Evolutionary conservation across 1,140 invertebrate genomes (phyloP), one percentile per base, ranked within the genome.

Genomic region (Maniola jurtina): DNA sequence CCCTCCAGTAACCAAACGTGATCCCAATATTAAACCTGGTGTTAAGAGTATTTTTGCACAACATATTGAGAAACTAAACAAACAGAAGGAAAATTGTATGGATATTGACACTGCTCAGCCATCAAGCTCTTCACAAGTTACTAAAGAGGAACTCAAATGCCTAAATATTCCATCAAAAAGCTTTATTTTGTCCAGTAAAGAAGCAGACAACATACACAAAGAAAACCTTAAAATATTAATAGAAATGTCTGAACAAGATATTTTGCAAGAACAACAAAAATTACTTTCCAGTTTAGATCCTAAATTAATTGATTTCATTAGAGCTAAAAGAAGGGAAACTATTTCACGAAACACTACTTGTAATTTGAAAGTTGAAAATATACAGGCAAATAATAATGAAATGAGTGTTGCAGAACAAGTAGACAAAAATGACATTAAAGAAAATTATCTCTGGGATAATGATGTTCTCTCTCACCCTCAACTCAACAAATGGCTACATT

Each of bases 401-500:
- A 16, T 64, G 77, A n/a, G 8, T 54, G 36, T 33, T 36, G 11
- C n/a, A 16, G 57, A 57, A 13, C 15, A 40, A 69, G 66, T 75
- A 58, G 60, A 73, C 8, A 50, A 63, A 33, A 52, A 55, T 56
- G 62, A 25, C 50, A n/a, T 25, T 54, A 13, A 63, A 50, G 16
- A 64, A 25, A 47, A 77, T 82, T 82, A 68, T 55, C 73, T 93
- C 64, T 90, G 90, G 76, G 91, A 93, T 2, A 83, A 92, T 66
- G 93, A 95, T 70, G 84, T 96, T 38, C 76, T 95, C 10, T 91
- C 92, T 50, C 91, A 92, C 80, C 93, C 92, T 58, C 89, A 93
- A 64, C 78, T 94, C 2, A 93, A 94, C 63, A 93, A 94, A 34
- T 98, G 96, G 95, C 72, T 97, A 0, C 93, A 97, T 79, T 98